Evolutionary conservation across 2,797 vertebrate species (phyloP).

Genomic region (Leptatherina wallacei): DNA sequence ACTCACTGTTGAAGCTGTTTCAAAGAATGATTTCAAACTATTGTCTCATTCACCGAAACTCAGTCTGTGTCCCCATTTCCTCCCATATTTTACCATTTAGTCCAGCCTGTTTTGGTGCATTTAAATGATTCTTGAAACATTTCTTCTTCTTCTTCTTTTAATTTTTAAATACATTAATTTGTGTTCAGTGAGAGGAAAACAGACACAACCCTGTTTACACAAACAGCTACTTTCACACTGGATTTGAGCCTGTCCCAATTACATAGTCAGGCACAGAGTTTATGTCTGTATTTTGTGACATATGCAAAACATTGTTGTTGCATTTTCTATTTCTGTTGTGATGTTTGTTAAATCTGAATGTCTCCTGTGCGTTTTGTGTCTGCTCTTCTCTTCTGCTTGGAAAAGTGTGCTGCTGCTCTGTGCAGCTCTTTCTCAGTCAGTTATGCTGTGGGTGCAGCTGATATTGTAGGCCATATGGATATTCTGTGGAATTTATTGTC

Average conservation of each 20-base stretch:
- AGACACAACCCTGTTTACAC: conserved; percentile 65
- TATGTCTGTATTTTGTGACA: conserved; percentile 58
- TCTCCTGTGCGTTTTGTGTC: conserved; percentile 45
- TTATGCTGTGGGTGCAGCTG: conserved; percentile 38
- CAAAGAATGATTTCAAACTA: conserved; percentile 35
- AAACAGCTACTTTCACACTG: conserved; percentile 65
- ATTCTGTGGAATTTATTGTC: conserved; percentile 69
- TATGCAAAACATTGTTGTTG: conserved; percentile 51
- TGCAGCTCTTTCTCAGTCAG: conserved; percentile 36
- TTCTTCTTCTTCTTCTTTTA: neutral
- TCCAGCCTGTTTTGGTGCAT: conserved; percentile 35
- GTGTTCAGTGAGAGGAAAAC: conserved; percentile 62
- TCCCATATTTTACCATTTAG: conserved; percentile 33
- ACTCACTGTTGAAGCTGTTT: conserved; percentile 51
- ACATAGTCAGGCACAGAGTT: conserved; percentile 54
- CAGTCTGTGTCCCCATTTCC: conserved; percentile 28
- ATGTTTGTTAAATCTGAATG: conserved; percentile 46
- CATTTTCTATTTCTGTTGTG: conserved; percentile 63
- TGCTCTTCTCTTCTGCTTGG: conserved; percentile 31
- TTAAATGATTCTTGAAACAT: conserved; percentile 53
- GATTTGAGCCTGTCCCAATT: conserved; percentile 66
- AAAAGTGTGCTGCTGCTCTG: conserved; percentile 24
- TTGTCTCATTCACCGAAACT: conserved; percentile 11
- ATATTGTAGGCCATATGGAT: conserved; percentile 45
- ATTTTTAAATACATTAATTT: conserved; percentile 33